phyloP scores from a whole-genome alignment of 2,888 invertebrate species.

The Amphipyra berbera region DNA sequence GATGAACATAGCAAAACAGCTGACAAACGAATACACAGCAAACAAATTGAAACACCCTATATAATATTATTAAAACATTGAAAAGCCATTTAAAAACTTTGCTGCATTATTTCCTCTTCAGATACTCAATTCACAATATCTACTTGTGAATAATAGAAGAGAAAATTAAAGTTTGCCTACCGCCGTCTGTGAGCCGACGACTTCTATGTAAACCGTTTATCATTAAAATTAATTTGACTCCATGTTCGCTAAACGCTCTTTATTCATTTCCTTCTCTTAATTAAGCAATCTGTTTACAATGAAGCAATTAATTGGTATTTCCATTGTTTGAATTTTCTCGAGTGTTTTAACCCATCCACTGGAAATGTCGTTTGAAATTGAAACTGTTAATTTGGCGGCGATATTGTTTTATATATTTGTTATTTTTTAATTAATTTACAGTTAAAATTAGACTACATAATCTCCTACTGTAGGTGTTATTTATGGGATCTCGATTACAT shows the following conservation, averaged over 20 bases:
- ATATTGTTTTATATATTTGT: slow-evolving; percentile 58
- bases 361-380: slow-evolving; percentile 69
- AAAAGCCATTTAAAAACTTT: slow-evolving; percentile 44
- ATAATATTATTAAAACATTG: slow-evolving; percentile 15
- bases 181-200: slow-evolving; percentile 58
- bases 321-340: slow-evolving; percentile 77
- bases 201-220: slow-evolving; percentile 81
- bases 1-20: too few relatives aligned
- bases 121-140: slow-evolving; percentile 57
- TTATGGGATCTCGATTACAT: too few relatives aligned
- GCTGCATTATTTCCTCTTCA: slow-evolving; percentile 52
- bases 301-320: slow-evolving; percentile 87
- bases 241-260: slow-evolving; percentile 84
- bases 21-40: background rate
- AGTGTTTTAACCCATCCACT: slow-evolving; percentile 75
- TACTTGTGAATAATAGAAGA: slow-evolving; percentile 64
- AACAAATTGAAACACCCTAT: slow-evolving; percentile 4
- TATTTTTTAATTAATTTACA: slow-evolving; percentile 43
- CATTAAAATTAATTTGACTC: slow-evolving; percentile 88
- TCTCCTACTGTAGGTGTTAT: too few relatives aligned
- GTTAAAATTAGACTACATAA: background rate
- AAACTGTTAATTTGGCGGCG: slow-evolving; percentile 65
- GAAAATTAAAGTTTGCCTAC: slow-evolving; percentile 71
- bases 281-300: slow-evolving; percentile 90
- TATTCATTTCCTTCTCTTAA: slow-evolving; percentile 88